Evolutionary conservation across 2,797 vertebrate genomes (phyloP).

Genomic region (Dendrocincla tyrannina): DNA sequence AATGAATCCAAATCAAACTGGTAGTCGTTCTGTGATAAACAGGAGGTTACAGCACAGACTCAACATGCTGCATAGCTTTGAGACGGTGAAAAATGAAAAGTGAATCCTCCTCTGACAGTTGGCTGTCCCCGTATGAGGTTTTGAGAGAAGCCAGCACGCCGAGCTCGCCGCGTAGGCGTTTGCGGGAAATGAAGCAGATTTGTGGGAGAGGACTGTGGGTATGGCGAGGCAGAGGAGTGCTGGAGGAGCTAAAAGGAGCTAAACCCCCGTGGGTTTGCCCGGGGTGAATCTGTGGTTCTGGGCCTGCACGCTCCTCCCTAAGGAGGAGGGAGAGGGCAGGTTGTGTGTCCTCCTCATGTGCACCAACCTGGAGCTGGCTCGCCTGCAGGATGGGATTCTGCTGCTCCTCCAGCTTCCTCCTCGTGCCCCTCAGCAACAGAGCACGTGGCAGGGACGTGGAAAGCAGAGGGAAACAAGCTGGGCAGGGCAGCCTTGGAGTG

Average conservation of each 20-base stretch:
- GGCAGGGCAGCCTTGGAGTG: not conserved
- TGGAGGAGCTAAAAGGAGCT: not conserved
- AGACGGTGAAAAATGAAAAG: not conserved
- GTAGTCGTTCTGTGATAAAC: not conserved
- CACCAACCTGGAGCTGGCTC: not conserved
- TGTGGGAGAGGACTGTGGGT: not conserved
- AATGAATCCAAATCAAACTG: not conserved
- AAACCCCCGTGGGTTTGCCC: not conserved
- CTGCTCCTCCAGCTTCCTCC: not conserved
- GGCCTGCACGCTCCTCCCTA: fast-evolving
- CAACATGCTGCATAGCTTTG: not conserved
- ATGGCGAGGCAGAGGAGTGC: not conserved
- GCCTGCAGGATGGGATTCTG: fast-evolving
- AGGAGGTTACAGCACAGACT: not conserved
- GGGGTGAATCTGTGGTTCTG: not conserved
- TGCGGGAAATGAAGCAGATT: not conserved
- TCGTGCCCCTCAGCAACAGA: fast-evolving
- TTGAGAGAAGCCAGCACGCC: not conserved
- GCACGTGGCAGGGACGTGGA: not conserved
- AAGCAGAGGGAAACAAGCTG: not conserved
- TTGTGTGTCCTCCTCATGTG: fast-evolving
- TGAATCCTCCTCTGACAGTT: not conserved
- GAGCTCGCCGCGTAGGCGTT: not conserved
- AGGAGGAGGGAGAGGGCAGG: not conserved
- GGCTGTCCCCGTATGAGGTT: not conserved